These are phyloP conservation scores for Ormyrus thymus DNA, from an alignment of 2,888 invertebrate species.

Conservation along the genomic window DNA sequence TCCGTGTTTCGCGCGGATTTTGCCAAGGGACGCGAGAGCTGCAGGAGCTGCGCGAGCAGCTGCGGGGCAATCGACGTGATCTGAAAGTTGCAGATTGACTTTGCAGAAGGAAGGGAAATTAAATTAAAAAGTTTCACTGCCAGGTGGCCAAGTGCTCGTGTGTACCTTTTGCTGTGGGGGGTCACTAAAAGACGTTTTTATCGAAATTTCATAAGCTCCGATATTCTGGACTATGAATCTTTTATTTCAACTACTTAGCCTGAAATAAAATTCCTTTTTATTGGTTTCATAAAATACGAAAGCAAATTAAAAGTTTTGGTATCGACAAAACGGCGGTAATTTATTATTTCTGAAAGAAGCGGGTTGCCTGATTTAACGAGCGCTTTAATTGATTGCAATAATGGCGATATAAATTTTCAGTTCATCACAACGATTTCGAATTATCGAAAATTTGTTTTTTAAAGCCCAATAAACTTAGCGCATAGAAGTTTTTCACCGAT, in stretches of 20 bases:
- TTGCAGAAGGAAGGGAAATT: conserved; percentile 20
- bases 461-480: too few species aligned
- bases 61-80: conserved; percentile 1
- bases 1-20: conserved; percentile 49
- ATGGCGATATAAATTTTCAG: too few species aligned
- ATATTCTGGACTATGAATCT: conserved; percentile 1
- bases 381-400: too few species aligned
- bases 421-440: too few species aligned
- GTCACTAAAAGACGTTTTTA: conserved; percentile 6
- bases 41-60: neutral
- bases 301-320: too few species aligned
- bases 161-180: neutral
- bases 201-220: neutral
- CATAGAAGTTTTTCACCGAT: too few species aligned
- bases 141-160: neutral
- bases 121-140: conserved; percentile 34
- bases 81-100: conserved; percentile 31
- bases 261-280: neutral
- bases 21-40: neutral
- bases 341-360: too few species aligned
- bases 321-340: too few species aligned
- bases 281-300: neutral
- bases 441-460: too few species aligned
- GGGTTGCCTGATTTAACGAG: too few species aligned
- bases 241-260: neutral